Evolutionary conservation across 2,113 vertebrate species (phyloP).

Genomic region (Neodon shergylaensis): DNA sequence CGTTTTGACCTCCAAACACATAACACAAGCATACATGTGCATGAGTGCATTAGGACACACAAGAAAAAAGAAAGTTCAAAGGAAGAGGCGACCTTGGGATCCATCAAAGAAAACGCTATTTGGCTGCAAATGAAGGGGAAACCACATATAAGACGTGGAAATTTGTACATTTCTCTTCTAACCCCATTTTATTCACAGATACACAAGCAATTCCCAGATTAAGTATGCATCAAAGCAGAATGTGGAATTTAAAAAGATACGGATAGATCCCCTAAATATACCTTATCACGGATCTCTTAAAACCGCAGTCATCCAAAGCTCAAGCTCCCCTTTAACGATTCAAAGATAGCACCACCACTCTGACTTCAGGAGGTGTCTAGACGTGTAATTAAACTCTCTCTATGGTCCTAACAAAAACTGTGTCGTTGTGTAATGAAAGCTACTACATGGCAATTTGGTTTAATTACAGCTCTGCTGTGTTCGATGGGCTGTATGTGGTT

Average conservation of each 20-base stretch:
- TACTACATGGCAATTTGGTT: slow-evolving; percentile 76
- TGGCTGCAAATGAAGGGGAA: not conserved
- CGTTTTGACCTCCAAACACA: not conserved
- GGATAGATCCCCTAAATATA: not conserved
- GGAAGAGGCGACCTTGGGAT: not conserved
- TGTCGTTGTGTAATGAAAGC: slow-evolving; percentile 78
- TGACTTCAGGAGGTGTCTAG: slow-evolving; percentile 78
- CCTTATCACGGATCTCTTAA: not conserved
- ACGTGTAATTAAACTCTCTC: slow-evolving; percentile 80
- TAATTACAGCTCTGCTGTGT: slow-evolving; percentile 77
- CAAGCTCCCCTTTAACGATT: slow-evolving; percentile 55
- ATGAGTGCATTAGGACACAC: not conserved
- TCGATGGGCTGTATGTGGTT: slow-evolving; percentile 74
- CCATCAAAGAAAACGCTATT: not conserved
- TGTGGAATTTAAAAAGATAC: slow-evolving; percentile 21
- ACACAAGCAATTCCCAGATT: slow-evolving; percentile 20
- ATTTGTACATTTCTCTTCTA: not conserved
- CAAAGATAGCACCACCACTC: slow-evolving; percentile 37
- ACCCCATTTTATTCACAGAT: not conserved
- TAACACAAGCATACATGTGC: too few species aligned
- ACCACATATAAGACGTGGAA: not conserved
- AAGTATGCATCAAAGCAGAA: not conserved
- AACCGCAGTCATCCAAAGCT: slow-evolving; percentile 23
- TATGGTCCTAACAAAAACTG: slow-evolving; percentile 71
- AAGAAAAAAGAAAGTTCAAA: not conserved